phyloP scores from a whole-genome alignment of 2,113 vertebrate genomes.

The Lonchura striata region DNA sequence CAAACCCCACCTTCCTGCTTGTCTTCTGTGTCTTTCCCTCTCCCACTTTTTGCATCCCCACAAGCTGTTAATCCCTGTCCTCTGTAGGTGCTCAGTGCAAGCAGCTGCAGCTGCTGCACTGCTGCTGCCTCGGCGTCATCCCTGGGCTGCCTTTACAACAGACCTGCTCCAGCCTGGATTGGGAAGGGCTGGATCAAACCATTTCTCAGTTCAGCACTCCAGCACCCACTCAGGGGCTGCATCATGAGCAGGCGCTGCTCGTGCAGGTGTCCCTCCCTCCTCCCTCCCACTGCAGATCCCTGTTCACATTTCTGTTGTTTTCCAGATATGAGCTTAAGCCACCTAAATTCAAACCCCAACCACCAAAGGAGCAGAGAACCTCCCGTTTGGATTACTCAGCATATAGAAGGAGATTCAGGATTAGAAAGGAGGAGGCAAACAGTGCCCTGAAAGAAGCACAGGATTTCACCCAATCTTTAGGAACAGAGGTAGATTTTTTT shows the following conservation, averaged over 20 bases:
- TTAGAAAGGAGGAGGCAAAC: fast-evolving
- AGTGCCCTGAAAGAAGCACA: fast-evolving
- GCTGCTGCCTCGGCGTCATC: neutral
- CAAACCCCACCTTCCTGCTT: neutral
- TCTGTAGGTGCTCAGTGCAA: neutral
- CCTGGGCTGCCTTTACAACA: neutral
- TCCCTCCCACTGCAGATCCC: too few relatives aligned
- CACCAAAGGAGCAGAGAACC: neutral
- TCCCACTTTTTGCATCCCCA: neutral
- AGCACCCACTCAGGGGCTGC: too few relatives aligned
- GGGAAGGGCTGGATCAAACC: too few relatives aligned
- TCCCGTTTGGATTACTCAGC: fast-evolving
- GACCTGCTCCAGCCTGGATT: too few relatives aligned
- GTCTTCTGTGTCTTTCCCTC: neutral
- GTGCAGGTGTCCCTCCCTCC: too few relatives aligned
- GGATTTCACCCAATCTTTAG: neutral
- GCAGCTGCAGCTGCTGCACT: neutral
- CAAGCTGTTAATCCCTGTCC: neutral
- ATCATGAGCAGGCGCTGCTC: too few relatives aligned
- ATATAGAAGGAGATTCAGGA: neutral
- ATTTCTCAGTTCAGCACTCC: too few relatives aligned
- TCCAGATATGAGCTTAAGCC: neutral
- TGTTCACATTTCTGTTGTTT: neutral
- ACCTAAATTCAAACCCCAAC: neutral
- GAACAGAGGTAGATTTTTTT: neutral